A percentile compares a stretch with the other conserved stretches of the same genome.
These are phyloP conservation scores for Akabosia matsudoensis DNA, from an alignment of 1,140 invertebrate genomes.

Conservation along the genomic window DNA sequence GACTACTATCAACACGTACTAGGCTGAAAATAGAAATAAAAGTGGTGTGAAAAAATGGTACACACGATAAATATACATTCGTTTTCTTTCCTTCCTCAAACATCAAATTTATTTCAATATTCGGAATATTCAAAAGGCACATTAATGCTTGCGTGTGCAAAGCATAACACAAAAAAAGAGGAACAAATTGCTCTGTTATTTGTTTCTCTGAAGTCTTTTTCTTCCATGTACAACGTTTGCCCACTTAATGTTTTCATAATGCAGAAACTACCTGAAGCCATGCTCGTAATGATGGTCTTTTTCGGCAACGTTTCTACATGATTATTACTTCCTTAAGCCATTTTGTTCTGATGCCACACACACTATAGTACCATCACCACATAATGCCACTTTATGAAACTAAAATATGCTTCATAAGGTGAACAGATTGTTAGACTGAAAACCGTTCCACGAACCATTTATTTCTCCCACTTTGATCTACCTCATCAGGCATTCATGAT, in stretches of 20 bases:
- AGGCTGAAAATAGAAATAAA: too few relatives aligned
- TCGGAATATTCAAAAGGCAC: neutral
- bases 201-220: neutral
- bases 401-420: neutral
- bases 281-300: conserved; percentile 4
- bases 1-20: too few relatives aligned
- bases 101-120: conserved; percentile 21
- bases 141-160: neutral
- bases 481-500: conserved; percentile 18
- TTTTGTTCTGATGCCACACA: conserved; percentile 5
- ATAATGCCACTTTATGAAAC: neutral
- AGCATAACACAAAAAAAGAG: neutral
- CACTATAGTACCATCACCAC: too few relatives aligned
- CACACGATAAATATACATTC: neutral
- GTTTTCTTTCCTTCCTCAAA: neutral
- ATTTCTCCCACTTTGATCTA: neutral
- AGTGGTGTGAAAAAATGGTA: neutral
- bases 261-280: neutral
- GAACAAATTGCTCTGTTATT: neutral
- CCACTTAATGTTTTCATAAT: neutral
- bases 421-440: neutral
- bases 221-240: neutral
- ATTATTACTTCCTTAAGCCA: conserved; percentile 24
- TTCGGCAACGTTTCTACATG: conserved; percentile 7
- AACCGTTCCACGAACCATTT: conserved; percentile 1